Evolutionary conservation across 2,797 vertebrate species (phyloP), one percentile per base, ranked within the genome.

Genomic region (Chrosomus eos): DNA sequence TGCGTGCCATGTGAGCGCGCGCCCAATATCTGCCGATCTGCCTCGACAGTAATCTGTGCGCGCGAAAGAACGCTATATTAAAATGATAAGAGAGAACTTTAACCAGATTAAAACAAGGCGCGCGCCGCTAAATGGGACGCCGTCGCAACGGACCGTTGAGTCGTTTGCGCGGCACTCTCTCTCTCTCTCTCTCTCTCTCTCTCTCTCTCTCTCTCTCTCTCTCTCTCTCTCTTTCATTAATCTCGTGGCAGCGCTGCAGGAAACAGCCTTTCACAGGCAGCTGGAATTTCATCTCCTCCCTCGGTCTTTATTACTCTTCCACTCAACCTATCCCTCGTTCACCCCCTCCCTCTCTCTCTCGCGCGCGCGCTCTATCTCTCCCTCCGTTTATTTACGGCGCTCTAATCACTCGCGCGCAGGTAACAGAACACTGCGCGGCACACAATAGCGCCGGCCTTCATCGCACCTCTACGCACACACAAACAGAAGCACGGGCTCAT

Each of bases 371-470:
- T 48, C 81, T 33, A 40, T 68, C 81, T 33, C 80, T 68, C 88
- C n/a, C 84, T 84, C 75, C 80, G 83, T 88, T 88, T 88, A 88
- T 89, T 89, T 88, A 89, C 83, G 60, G 79, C 78, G 77, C 76
- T 84, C 81, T 88, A 88, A 89, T 88, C 85, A 86, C 88, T 83
- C 87, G 83, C 81, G 80, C 88, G 76, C 87, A 82, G 88, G 87
- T 88, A 88, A 89, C 87, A 60, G 68, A 87, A 92, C 91, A 91
- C 92, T 91, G 90, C 90, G 88, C 88, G 10, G 78, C 88, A 84
- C 90, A 80, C 74, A 86, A 67, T 74, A 79, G 62, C 76, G 73
- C 76, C 81, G 77, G 81, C 81, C 51, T 79, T 60, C 85, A 62
- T 66, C 73, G 82, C 71, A 86, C 82, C 89, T 85, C 38, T 45